These are phyloP conservation scores for Psilopogon haemacephalus DNA, from an alignment of 2,113 vertebrate genomes.

Conservation along the genomic window DNA sequence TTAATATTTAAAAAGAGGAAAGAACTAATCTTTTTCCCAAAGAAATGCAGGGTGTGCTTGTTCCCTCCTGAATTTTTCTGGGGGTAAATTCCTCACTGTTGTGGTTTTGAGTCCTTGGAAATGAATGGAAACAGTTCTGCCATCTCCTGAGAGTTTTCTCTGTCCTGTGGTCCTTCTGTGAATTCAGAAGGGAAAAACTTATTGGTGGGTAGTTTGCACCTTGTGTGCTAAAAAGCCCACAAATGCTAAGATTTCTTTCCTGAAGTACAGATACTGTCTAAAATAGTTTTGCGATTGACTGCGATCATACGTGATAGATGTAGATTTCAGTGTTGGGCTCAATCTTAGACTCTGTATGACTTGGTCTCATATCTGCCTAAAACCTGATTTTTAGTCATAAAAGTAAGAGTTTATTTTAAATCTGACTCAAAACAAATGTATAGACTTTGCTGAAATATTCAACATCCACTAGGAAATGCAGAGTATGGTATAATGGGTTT, in stretches of 20 bases:
- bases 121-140: neutral
- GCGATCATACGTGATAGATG: neutral
- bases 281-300: neutral
- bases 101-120: neutral
- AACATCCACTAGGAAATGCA: neutral
- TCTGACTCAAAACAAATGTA: neutral
- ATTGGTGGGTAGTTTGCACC: neutral
- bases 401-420: neutral
- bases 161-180: neutral
- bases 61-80: conserved; percentile 19
- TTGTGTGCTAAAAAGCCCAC: neutral
- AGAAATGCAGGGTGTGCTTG: neutral
- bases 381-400: neutral
- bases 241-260: neutral
- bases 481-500: neutral
- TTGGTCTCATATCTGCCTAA: neutral
- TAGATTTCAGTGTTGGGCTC: neutral
- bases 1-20: conserved; percentile 31
- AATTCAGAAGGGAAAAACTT: neutral
- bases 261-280: accelerated
- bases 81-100: neutral
- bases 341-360: neutral
- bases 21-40: neutral
- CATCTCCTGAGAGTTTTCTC: neutral
- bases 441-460: neutral